Evolutionary conservation across 2,113 vertebrate genomes (phyloP), one percentile per base, ranked within the genome.

Genomic region (Dendrocopos noguchii): DNA sequence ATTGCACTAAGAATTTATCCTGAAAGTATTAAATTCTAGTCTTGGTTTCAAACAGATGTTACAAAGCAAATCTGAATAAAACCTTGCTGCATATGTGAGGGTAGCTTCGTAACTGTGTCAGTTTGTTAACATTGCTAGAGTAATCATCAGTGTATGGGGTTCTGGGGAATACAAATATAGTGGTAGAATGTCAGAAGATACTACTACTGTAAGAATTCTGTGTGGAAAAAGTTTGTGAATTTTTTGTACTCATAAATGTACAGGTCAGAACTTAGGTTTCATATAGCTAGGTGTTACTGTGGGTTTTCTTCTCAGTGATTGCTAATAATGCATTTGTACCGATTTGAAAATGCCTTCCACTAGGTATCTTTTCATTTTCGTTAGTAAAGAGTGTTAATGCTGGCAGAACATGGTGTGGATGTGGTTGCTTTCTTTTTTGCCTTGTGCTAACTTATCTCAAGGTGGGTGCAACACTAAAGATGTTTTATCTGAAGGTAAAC

Each of bases 111-210:
- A 61, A 61, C 17, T 70, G 17, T 1, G 1, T 13, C 71, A 44
- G 3, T 44, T 75, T 60, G 15, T 64, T 72, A 66, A 56, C 5
- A 22, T 27, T 16, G 7, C 10, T 17, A n/a, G 50, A 87, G 22
- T 16, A 57, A 33, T 44, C 7, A 57, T 5, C 3, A 7, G 27
- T 53, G 7, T 0, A 3, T 9, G 16, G 0, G 1, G 61, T 72
- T 81, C 53, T 50, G 25, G n/a, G 13, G 87, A 25, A n/a, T 42
- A 19, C 20, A 63, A 56, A 9, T 21, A 7, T 33, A 10, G 10
- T 22, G 16, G 10, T 87, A 10, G 63, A 77, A 31, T 82, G 25
- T 66, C 13, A 21, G 29, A 77, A 66, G 5, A 14, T 78, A n/a
- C 3, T 34, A 15, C 10, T 56, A 3, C 25, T 42, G 0, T 74